These are phyloP conservation scores for Sebastes jordani DNA, from an alignment of 2,797 vertebrate genomes.

Conservation along the genomic window DNA sequence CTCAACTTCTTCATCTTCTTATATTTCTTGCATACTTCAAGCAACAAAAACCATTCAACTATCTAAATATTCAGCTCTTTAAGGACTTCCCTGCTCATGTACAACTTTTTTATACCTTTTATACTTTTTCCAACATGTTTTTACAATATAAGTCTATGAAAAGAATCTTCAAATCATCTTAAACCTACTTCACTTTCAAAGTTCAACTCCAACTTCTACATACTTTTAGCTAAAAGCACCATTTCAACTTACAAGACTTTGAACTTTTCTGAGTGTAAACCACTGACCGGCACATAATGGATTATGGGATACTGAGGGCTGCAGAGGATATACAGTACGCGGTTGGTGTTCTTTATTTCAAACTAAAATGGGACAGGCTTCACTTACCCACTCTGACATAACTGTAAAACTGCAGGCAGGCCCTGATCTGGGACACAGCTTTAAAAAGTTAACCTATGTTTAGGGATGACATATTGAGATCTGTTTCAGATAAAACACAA, in stretches of 20 bases:
- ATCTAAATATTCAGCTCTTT: background rate
- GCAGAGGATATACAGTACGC: too few relatives aligned
- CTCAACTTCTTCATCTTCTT: too few relatives aligned
- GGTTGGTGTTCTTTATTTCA: too few relatives aligned
- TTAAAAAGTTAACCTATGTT: background rate
- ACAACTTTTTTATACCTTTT: background rate
- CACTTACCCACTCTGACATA: background rate
- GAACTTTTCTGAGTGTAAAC: background rate
- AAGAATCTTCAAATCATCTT: background rate
- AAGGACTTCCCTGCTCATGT: background rate
- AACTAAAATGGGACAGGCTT: background rate
- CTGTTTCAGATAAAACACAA: slow-evolving; percentile 22
- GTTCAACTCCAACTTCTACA: background rate
- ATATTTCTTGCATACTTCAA: too few relatives aligned
- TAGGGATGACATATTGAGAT: background rate
- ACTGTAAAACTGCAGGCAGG: background rate
- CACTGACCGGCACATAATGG: background rate
- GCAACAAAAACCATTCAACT: background rate
- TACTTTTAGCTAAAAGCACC: background rate
- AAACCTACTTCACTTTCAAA: rapidly evolving
- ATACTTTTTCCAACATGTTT: background rate
- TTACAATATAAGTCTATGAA: background rate
- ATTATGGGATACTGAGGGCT: background rate
- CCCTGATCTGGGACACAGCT: background rate
- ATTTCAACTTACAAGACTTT: background rate